Conservation (phyloP, 2,113 vertebrate genomes). For the Scomber colias region DNA sequence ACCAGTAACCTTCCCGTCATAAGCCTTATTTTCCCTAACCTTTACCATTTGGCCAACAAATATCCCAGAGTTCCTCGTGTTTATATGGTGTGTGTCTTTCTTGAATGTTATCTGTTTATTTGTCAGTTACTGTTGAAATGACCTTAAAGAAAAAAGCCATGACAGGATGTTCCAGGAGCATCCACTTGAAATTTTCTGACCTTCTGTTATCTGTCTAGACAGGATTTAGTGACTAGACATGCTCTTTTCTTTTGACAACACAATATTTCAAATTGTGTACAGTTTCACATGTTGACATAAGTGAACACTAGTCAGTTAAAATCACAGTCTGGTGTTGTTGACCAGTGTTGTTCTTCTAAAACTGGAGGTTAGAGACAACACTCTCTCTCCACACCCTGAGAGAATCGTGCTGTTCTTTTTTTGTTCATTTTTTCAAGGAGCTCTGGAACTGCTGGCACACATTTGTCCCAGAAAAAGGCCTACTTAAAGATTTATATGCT, state of each 20-base stretch:
- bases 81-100: not conserved
- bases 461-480: not conserved
- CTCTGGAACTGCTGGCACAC: not conserved
- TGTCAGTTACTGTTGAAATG: not conserved
- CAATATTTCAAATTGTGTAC: not conserved
- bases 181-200: constrained; percentile 1
- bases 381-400: too few species aligned
- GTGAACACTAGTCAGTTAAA: not conserved
- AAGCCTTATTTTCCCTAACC: not conserved
- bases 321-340: not conserved
- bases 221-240: not conserved
- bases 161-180: not conserved
- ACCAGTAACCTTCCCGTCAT: not conserved
- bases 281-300: not conserved
- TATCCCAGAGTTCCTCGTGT: not conserved
- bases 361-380: not conserved
- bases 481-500: constrained; percentile 45
- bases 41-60: not conserved
- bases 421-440: not conserved
- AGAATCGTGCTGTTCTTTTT: not conserved
- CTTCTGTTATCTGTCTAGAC: constrained; percentile 5
- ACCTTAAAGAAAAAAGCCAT: not conserved
- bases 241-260: not conserved
- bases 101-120: constrained; percentile 3
- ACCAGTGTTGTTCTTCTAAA: not conserved